Percentiles rank a stretch among this genome's conserved stretches.
Evolutionary conservation across 1,140 invertebrate genomes (phyloP).

Genomic region (Formica exsecta): DNA sequence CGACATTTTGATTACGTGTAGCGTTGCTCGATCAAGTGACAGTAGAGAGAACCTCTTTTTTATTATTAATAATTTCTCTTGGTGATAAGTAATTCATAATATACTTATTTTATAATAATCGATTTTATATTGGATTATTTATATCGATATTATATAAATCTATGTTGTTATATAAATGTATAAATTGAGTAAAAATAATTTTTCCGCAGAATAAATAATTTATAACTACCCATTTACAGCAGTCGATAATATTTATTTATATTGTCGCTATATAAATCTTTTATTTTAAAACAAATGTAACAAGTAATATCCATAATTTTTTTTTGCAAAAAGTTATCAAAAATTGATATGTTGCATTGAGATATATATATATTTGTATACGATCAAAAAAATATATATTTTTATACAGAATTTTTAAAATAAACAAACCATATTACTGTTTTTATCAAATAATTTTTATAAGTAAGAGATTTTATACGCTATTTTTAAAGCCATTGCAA

Average conservation of each 20-base stretch:
- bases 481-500: background rate
- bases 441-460: slow-evolving; percentile 13
- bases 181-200: background rate
- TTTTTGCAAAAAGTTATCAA: background rate
- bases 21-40: background rate
- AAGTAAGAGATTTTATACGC: background rate
- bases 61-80: background rate
- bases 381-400: background rate
- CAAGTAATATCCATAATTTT: background rate
- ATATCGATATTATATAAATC: background rate
- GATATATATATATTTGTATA: background rate
- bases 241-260: slow-evolving; percentile 12
- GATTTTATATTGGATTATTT: background rate
- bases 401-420: background rate
- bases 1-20: background rate
- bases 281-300: background rate
- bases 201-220: background rate
- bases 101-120: background rate
- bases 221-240: background rate
- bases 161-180: background rate
- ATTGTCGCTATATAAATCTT: background rate
- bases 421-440: background rate
- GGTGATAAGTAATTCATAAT: background rate
- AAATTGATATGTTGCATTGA: background rate
- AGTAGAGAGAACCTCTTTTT: background rate